A percentile compares a stretch with the other conserved stretches of the same genome.
phyloP scores from a whole-genome alignment of 2,113 vertebrate species.

The Bettongia penicillata region DNA sequence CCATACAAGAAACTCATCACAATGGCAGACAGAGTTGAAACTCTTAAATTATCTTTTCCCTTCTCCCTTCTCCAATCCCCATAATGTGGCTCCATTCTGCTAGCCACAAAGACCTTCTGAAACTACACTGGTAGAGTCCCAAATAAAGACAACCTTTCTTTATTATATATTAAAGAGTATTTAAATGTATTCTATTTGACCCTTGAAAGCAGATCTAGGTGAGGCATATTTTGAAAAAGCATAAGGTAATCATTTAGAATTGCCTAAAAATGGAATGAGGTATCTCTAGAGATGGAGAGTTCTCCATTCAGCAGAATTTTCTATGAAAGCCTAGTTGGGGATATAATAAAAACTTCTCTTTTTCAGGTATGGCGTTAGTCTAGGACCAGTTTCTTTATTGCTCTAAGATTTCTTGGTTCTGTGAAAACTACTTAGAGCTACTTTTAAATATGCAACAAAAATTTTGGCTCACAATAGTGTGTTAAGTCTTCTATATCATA shows the following conservation, averaged over 20 bases:
- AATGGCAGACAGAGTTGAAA: background rate
- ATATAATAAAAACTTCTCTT: background rate
- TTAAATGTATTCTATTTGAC: background rate
- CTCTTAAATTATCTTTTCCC: background rate
- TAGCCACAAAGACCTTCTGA: background rate
- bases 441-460: conserved; percentile 11
- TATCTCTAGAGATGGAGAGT: background rate
- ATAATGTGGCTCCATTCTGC: background rate
- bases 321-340: background rate
- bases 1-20: background rate
- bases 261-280: background rate
- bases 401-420: background rate
- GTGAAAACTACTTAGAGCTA: background rate
- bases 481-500: conserved; percentile 3
- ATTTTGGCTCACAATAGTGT: background rate
- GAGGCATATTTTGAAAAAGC: background rate
- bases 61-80: background rate
- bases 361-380: background rate
- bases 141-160: background rate
- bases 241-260: background rate
- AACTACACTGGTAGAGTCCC: background rate
- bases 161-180: background rate
- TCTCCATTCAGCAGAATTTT: background rate
- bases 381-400: background rate
- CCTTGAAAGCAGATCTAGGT: background rate